A percentile compares a stretch with the other conserved stretches of the same genome.
Evolutionary conservation across 2,797 vertebrate genomes (phyloP).

Genomic region (Chaunax sp.): DNA sequence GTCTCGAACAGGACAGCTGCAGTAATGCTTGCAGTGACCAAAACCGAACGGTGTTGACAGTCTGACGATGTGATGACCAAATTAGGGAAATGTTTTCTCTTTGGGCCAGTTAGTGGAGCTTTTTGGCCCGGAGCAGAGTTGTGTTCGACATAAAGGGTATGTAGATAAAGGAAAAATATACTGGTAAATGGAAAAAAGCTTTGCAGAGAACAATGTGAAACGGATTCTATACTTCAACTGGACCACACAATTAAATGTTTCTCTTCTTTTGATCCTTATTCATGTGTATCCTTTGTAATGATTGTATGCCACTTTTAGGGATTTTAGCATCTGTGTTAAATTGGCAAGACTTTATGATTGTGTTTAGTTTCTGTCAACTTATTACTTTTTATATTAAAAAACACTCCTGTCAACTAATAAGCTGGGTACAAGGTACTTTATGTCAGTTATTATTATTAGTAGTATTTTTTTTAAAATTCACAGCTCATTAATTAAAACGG

Average conservation of each 20-base stretch:
- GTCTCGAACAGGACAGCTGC: constrained; percentile 81
- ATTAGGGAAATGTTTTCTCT: constrained; percentile 78
- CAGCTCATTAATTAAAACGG: constrained; percentile 75
- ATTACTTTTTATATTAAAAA: constrained; percentile 89
- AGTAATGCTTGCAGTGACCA: constrained; percentile 87
- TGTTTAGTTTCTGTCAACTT: constrained; percentile 87
- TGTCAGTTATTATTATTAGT: constrained; percentile 80
- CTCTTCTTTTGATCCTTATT: constrained; percentile 69
- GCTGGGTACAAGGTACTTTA: constrained; percentile 91
- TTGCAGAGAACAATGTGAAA: constrained; percentile 86
- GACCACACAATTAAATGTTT: constrained; percentile 80
- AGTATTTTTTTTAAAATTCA: constrained; percentile 74
- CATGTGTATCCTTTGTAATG: constrained; percentile 82
- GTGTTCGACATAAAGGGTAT: constrained; percentile 62
- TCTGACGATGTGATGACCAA: constrained; percentile 74
- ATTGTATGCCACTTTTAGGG: constrained; percentile 86
- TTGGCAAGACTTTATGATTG: constrained; percentile 85
- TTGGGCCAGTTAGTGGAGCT: constrained; percentile 74
- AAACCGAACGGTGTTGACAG: constrained; percentile 79
- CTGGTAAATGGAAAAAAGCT: constrained; percentile 69
- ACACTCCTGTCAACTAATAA: constrained; percentile 92
- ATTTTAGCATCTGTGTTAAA: constrained; percentile 74
- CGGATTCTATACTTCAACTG: constrained; percentile 84
- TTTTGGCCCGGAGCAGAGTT: constrained; percentile 72
- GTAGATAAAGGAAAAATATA: constrained; percentile 63